Conservation (phyloP, 2,113 vertebrate genomes). For the Ceyx margarethae region DNA sequence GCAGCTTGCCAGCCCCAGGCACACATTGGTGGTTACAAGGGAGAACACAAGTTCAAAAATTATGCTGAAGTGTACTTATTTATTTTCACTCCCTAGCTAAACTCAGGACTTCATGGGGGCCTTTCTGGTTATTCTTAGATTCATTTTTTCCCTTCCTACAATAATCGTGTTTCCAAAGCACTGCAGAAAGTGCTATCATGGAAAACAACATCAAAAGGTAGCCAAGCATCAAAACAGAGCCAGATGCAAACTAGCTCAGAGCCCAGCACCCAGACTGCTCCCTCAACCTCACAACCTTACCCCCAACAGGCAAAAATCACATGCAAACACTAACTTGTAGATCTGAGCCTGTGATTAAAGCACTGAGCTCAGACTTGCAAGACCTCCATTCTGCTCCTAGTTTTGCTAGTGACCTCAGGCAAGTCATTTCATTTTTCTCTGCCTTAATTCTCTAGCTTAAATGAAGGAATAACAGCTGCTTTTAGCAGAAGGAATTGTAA, state of each 20-base stretch:
- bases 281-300: not conserved
- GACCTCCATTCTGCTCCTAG: not conserved
- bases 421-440: not conserved
- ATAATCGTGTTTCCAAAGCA: not conserved
- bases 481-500: constrained; percentile 6
- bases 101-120: not conserved
- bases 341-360: not conserved
- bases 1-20: constrained; percentile 2
- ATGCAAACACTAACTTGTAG: not conserved
- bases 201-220: too few relatives aligned
- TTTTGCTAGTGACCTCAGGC: not conserved
- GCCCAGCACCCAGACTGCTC: not conserved
- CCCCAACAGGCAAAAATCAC: too few relatives aligned
- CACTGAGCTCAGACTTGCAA: not conserved
- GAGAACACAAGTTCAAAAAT: not conserved
- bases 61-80: not conserved
- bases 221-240: not conserved
- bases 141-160: not conserved
- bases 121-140: not conserved
- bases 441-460: constrained; percentile 11
- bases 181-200: not conserved
- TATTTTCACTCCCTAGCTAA: not conserved
- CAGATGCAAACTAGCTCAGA: not conserved
- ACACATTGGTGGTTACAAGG: not conserved
- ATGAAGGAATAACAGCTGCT: constrained; percentile 31